Evolutionary conservation across 2,113 vertebrate species (phyloP).

Genomic region (Pampusana beccarii): DNA sequence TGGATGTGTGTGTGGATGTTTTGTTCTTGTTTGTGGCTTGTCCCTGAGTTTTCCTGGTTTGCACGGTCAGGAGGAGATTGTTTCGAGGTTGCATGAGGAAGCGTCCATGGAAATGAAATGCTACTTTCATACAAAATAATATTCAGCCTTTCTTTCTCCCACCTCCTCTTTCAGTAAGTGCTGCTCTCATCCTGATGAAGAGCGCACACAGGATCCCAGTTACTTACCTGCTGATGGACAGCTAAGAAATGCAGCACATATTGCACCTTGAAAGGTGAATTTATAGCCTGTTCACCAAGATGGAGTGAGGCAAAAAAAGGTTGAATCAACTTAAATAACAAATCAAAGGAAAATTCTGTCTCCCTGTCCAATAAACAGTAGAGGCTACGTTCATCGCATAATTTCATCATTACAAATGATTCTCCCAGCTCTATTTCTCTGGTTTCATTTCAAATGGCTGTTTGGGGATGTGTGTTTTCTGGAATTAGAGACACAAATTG

Average conservation of each 20-base stretch:
- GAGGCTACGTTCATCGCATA: background rate
- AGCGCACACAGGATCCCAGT: background rate
- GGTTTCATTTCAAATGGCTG: conserved; percentile 29
- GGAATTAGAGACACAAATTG: conserved; percentile 26
- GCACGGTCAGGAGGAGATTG: background rate
- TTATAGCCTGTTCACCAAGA: background rate
- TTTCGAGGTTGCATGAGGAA: background rate
- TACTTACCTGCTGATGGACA: background rate
- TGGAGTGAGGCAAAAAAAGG: background rate
- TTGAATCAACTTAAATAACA: background rate
- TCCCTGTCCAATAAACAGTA: background rate
- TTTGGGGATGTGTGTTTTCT: conserved; percentile 55
- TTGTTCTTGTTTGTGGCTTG: background rate
- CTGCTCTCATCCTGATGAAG: background rate
- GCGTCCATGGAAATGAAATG: background rate
- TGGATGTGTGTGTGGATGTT: background rate
- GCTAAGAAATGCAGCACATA: background rate
- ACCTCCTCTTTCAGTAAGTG: background rate
- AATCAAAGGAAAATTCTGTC: conserved; percentile 5
- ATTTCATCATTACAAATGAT: conserved; percentile 10
- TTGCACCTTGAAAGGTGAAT: background rate
- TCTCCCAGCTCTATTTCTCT: conserved; percentile 27
- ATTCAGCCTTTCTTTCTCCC: background rate
- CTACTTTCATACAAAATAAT: background rate
- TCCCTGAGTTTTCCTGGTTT: background rate